Evolutionary conservation across 2,797 vertebrate species (phyloP).

Genomic region (Carapus acus): DNA sequence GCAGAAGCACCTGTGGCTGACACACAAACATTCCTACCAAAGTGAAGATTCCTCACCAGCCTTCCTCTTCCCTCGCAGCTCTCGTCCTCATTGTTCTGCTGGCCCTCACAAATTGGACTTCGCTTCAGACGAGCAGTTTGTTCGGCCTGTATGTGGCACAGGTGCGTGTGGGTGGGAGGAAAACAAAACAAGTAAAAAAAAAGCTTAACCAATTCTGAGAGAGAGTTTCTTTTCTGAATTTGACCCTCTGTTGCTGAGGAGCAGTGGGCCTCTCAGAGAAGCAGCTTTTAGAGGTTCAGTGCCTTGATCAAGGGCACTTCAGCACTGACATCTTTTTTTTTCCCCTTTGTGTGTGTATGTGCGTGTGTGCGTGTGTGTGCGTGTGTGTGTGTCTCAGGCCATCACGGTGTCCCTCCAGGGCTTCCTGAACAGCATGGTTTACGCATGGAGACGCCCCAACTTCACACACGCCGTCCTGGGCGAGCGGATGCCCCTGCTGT

Average conservation of each 20-base stretch:
- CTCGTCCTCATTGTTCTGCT: conserved; percentile 69
- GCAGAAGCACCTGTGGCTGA: no score
- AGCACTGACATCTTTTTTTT: no score
- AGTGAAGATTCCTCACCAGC: background rate
- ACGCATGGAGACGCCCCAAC: conserved; percentile 75
- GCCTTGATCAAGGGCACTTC: no score
- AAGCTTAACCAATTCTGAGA: no score
- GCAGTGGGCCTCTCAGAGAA: no score
- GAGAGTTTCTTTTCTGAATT: no score
- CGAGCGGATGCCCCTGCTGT: conserved; percentile 52
- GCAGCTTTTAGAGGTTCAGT: no score
- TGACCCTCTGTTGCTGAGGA: no score
- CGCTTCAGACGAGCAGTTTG: conserved; percentile 30
- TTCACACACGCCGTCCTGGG: conserved; percentile 69
- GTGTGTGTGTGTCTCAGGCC: conserved; percentile 56
- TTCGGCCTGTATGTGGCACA: conserved; percentile 61
- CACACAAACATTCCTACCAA: conserved; percentile 4
- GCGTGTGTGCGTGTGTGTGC: conserved; percentile 1
- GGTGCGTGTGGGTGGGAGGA: conserved; percentile 43
- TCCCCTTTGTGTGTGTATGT: background rate
- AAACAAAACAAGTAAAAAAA: background rate
- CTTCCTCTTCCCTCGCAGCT: conserved; percentile 45
- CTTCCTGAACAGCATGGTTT: conserved; percentile 77
- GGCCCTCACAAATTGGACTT: conserved; percentile 23
- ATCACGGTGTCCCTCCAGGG: conserved; percentile 74